A percentile compares a stretch with the other conserved stretches of the same genome.
Conservation (phyloP, 2,113 vertebrate genomes). For the Calidris pugnax region DNA sequence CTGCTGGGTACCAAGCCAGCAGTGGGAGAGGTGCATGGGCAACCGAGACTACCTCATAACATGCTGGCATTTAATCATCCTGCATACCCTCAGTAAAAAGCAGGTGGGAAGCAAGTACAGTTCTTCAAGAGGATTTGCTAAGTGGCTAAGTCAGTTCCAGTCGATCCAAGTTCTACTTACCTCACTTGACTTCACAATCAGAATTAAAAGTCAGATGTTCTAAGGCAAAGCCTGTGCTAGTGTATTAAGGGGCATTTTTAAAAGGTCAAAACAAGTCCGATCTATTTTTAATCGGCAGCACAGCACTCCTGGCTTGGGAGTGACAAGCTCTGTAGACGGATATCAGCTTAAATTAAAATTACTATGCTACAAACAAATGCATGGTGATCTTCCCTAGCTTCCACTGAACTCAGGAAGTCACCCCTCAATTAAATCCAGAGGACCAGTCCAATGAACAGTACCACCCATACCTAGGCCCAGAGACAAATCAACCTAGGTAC, state of each 20-base stretch:
- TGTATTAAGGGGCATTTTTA: constrained; percentile 56
- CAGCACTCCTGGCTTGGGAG: background rate
- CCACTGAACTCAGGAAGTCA: background rate
- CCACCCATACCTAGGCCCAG: background rate
- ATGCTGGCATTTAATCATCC: background rate
- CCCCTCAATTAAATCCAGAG: background rate
- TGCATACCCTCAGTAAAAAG: background rate
- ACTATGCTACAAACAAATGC: background rate
- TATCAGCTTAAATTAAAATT: background rate
- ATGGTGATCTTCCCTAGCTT: background rate
- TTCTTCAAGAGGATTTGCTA: constrained; percentile 53
- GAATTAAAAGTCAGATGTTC: constrained; percentile 58
- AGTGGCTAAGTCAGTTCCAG: constrained; percentile 48
- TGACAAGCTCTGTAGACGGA: background rate
- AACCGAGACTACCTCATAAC: background rate
- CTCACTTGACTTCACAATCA: constrained; percentile 58
- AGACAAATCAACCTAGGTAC: background rate
- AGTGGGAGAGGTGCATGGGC: background rate
- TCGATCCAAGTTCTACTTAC: constrained; percentile 10
- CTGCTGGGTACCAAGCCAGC: background rate
- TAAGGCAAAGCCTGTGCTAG: constrained; percentile 42
- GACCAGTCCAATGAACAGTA: background rate
- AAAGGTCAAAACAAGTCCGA: constrained; percentile 26
- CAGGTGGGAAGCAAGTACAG: background rate
- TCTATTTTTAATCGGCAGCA: constrained; percentile 21